Percentiles rank a stretch among this genome's conserved stretches.
Evolutionary conservation across 2,113 vertebrate genomes (phyloP).

Genomic region (Carassius gibelio): DNA sequence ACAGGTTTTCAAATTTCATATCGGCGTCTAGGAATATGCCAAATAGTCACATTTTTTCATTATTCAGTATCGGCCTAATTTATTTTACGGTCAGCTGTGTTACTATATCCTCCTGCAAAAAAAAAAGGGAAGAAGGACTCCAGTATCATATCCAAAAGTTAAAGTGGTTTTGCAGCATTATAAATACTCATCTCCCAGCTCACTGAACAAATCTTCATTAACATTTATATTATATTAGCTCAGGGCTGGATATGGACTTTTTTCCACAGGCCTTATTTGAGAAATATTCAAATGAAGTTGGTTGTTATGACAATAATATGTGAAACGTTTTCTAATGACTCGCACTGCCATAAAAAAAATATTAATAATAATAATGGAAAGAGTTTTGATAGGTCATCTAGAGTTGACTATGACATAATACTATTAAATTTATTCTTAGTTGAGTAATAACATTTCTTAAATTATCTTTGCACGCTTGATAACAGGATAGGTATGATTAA

Average conservation of each 20-base stretch:
- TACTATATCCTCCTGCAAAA: conserved; percentile 31
- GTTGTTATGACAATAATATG: conserved; percentile 53
- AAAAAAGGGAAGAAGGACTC: conserved; percentile 28
- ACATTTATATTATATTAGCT: conserved; percentile 81
- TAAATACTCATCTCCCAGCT: conserved; percentile 67
- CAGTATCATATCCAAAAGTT: conserved; percentile 57
- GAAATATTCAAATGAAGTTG: conserved; percentile 70
- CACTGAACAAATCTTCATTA: conserved; percentile 72
- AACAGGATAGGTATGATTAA: not conserved
- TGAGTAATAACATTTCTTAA: not conserved
- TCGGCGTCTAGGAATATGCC: conserved; percentile 15
- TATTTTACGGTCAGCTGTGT: conserved; percentile 37
- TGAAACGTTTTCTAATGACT: conserved; percentile 57
- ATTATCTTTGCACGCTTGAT: not conserved
- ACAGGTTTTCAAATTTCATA: conserved; percentile 36
- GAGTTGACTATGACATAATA: not conserved
- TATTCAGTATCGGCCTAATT: conserved; percentile 29
- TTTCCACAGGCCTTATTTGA: conserved; percentile 58
- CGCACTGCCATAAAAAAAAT: conserved; percentile 31
- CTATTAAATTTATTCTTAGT: too few species aligned
- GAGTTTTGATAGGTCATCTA: not conserved
- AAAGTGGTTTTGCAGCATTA: conserved; percentile 63
- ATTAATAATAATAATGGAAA: not conserved
- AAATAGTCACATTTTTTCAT: conserved; percentile 9
- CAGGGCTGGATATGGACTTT: conserved; percentile 65